These are phyloP conservation scores for Didymodactylos carnosus DNA, from an alignment of 2,888 invertebrate genomes.

Conservation along the genomic window DNA sequence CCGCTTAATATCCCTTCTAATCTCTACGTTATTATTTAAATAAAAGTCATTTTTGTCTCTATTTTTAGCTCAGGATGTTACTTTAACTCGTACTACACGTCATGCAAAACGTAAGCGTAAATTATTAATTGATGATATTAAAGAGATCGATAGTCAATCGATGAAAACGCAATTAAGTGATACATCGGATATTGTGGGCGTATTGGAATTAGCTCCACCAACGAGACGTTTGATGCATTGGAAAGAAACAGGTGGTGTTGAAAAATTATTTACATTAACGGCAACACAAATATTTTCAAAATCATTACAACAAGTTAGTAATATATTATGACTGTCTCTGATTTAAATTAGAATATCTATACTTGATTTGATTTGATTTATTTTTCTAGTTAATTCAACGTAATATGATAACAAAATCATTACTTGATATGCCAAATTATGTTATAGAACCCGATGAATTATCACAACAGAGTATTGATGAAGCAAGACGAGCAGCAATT, in stretches of 20 bases:
- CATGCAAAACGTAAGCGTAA: conserved; percentile 61
- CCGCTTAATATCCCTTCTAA: too few species aligned
- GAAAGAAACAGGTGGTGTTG: conserved; percentile 94
- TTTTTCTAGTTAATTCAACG: neutral
- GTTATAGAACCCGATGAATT: too few species aligned
- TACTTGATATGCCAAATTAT: neutral
- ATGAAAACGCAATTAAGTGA: conserved; percentile 96
- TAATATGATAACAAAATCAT: neutral
- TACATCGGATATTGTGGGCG: conserved; percentile 81
- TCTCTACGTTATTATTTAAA: too few species aligned
- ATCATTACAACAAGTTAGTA: neutral
- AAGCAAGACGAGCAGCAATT: too few species aligned
- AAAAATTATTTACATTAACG: conserved; percentile 76
- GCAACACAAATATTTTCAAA: neutral
- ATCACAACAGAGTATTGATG: too few species aligned
- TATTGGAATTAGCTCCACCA: conserved; percentile 84
- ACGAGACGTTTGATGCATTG: conserved; percentile 92
- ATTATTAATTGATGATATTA: conserved; percentile 89
- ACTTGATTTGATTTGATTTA: neutral
- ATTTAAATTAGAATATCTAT: neutral
- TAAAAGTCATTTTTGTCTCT: neutral
- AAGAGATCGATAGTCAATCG: conserved; percentile 94
- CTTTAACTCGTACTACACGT: neutral
- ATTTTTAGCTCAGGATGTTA: neutral
- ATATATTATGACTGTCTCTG: neutral